Conservation (phyloP, 2,797 vertebrate genomes). For the Tragopan temminckii region DNA sequence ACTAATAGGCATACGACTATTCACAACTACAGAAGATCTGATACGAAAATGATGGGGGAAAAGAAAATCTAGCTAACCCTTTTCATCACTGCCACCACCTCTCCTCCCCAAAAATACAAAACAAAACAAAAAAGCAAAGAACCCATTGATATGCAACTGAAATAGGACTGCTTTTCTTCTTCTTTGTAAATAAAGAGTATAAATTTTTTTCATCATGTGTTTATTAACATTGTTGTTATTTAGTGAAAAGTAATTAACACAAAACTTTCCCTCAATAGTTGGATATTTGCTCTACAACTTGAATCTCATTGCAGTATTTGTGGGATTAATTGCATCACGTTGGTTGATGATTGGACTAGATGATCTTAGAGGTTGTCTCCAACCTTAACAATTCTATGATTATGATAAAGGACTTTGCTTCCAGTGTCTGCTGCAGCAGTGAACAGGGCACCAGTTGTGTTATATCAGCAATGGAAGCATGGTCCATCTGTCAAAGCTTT, state of each 20-base stretch:
- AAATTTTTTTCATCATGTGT: neutral
- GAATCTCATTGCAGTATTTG: neutral
- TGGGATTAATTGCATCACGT: neutral
- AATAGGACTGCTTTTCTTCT: neutral
- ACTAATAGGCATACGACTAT: neutral
- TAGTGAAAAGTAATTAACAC: neutral
- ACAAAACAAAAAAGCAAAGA: neutral
- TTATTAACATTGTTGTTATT: neutral
- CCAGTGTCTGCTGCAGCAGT: neutral
- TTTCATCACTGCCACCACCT: neutral
- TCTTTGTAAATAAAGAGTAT: neutral
- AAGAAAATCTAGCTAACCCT: neutral
- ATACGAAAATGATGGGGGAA: neutral
- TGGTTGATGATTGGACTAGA: neutral
- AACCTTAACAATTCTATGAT: neutral
- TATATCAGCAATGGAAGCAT: neutral
- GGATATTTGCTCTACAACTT: neutral
- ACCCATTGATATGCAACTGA: neutral
- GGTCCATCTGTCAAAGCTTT: neutral
- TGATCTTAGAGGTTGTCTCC: neutral
- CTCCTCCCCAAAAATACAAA: neutral
- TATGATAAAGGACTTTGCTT: neutral
- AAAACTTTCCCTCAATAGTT: neutral
- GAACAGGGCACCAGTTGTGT: slow-evolving; percentile 24
- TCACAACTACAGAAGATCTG: neutral